Base-by-base conservation (phyloP, 2,888 invertebrate genomes). In the Catocala sponsa region DNA sequence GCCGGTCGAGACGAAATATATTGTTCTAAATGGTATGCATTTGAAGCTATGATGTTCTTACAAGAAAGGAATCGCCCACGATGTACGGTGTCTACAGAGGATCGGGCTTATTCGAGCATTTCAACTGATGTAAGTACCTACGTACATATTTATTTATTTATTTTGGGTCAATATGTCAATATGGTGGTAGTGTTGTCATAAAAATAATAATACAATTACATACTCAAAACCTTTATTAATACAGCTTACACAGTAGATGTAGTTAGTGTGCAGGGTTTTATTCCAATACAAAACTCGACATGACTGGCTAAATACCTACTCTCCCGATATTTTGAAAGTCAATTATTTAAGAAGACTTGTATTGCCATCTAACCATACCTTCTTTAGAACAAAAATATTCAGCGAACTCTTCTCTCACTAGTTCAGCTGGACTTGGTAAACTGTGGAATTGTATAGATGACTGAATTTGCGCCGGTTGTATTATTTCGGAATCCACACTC, bases 11-110 rank as follows among this genome's bases (percentile, higher is more conserved):
- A 66, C 66, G 64, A 66, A n/a, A n/a, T 66, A 68, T 71, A 64
- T 62, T 53, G 59, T 68, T 68, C 71, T 61, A 71, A 71, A 71
- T 71, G 68, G 68, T 68, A 64, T 68, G 71, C 68, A 65, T 68
- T 63, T 63, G 44, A 62, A 61, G 64, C 64, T 64, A 67, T 72
- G 67, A 69, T 72, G 65, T 69, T 72, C 63, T 59, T 72, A 69
- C 69, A 67, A 72, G 69, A 69, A 63, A 72, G 65, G 59, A 69
- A 72, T 72, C 69, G 69, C 65, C 69, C 72, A 69, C 69, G 72
- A 67, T 69, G 59, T 69, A 69, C 69, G 32, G 69, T 69, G 69
- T 65, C 67, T 69, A 72, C 69, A 72, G 68, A 65, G 65, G 58
- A 69, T 69, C 68, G 68, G 51, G 57, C 65, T 69, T 60, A 57